Evolutionary conservation across 2,113 vertebrate species (phyloP).

Genomic region (Gulo gulo): DNA sequence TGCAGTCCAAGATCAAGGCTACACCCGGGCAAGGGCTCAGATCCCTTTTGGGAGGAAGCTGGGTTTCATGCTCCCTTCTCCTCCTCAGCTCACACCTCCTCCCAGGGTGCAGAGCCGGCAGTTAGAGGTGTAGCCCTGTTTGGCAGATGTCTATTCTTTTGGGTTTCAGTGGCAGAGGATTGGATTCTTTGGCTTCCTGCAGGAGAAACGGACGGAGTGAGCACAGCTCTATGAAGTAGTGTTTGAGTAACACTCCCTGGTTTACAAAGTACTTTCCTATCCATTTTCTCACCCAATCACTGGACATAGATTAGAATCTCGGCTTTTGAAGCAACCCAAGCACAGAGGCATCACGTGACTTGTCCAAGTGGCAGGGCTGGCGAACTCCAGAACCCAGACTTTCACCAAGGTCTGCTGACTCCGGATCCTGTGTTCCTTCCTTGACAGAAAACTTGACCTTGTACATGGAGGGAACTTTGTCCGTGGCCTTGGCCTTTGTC

Average conservation of each 20-base stretch:
- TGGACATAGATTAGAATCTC: not conserved
- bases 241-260: not conserved
- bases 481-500: not conserved
- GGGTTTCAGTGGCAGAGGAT: not conserved
- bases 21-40: fast-evolving
- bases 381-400: not conserved
- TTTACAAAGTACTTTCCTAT: not conserved
- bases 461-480: not conserved
- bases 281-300: not conserved
- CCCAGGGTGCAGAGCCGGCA: not conserved
- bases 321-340: not conserved
- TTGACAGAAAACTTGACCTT: not conserved
- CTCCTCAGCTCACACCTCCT: not conserved
- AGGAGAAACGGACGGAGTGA: not conserved
- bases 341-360: fast-evolving
- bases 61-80: not conserved
- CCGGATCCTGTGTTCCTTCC: not conserved
- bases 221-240: not conserved
- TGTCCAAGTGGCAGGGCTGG: too few relatives aligned
- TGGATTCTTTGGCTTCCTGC: not conserved
- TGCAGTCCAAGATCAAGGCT: not conserved
- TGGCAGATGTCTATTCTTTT: not conserved
- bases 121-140: too few relatives aligned
- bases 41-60: not conserved
- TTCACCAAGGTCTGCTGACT: not conserved